Evolutionary conservation across 2,888 invertebrate species (phyloP).

Genomic region (Sisyra terminalis): DNA sequence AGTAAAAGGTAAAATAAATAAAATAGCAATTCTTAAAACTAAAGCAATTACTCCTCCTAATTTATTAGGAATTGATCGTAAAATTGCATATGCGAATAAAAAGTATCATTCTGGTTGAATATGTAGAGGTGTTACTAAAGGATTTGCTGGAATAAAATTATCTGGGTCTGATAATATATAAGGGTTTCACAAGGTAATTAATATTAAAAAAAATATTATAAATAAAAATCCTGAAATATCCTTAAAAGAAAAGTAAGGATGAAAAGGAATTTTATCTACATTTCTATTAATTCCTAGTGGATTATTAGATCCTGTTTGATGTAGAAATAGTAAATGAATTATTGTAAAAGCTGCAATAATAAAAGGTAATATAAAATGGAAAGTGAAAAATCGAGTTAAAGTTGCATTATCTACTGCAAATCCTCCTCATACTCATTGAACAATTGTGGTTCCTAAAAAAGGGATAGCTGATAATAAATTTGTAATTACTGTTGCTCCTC

Average conservation of each 20-base stretch:
- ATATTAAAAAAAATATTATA: slow-evolving; percentile 32
- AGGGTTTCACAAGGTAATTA: slow-evolving; percentile 36
- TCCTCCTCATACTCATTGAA: slow-evolving; percentile 60
- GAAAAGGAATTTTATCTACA: slow-evolving; percentile 57
- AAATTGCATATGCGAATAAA: slow-evolving; percentile 64
- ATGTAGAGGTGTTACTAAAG: slow-evolving; percentile 50
- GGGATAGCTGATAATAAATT: slow-evolving; percentile 55
- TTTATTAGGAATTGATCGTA: slow-evolving; percentile 68
- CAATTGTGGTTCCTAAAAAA: slow-evolving; percentile 42
- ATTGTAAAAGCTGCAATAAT: slow-evolving; percentile 19
- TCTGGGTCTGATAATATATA: slow-evolving; percentile 50
- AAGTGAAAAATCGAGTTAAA: slow-evolving; percentile 56
- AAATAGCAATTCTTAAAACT: slow-evolving; percentile 46
- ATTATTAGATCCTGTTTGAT: too few species aligned
- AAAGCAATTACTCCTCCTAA: slow-evolving; percentile 55
- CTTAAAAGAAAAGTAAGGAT: slow-evolving; percentile 46
- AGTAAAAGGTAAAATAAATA: slow-evolving; percentile 41
- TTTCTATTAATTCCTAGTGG: too few species aligned
- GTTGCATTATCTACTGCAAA: slow-evolving; percentile 59
- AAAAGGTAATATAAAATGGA: slow-evolving; percentile 59
- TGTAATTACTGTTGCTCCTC: slow-evolving; percentile 67
- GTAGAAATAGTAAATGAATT: too few species aligned
- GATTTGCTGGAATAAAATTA: slow-evolving; percentile 56
- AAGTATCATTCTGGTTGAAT: slow-evolving; percentile 80
- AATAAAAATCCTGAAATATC: slow-evolving; percentile 44